A percentile compares a stretch with the other conserved stretches of the same genome.
Conservation (phyloP, 2,888 invertebrate species). For the Torymus texanus region DNA sequence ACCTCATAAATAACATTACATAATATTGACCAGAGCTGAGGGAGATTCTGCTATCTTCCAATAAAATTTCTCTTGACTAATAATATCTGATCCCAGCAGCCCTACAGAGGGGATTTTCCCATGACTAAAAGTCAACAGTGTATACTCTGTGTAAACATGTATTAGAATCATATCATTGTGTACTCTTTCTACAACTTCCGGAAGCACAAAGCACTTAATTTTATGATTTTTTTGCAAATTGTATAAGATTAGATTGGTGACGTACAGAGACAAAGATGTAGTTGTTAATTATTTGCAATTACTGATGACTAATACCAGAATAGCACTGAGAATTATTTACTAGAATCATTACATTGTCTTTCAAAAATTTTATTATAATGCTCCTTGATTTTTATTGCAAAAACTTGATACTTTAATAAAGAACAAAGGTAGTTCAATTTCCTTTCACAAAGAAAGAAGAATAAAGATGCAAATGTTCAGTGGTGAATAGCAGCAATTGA, state of each 20-base stretch:
- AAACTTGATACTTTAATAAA: background rate
- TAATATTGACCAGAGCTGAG: constrained; percentile 27
- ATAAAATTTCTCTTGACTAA: constrained; percentile 11
- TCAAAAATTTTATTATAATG: too few relatives aligned
- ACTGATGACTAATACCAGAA: too few relatives aligned
- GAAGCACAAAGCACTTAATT: too few relatives aligned
- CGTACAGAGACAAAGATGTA: background rate
- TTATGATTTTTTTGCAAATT: too few relatives aligned
- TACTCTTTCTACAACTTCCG: background rate
- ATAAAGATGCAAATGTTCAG: constrained; percentile 28
- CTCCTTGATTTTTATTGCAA: too few relatives aligned
- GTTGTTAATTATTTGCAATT: background rate
- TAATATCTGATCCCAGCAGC: constrained; percentile 29
- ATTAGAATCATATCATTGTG: constrained; percentile 8
- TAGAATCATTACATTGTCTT: too few relatives aligned
- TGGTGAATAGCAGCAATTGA: constrained; percentile 48
- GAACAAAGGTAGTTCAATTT: constrained; percentile 34
- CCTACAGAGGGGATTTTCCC: constrained; percentile 13
- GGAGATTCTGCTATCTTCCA: constrained; percentile 14
- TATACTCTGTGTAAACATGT: constrained; percentile 22
- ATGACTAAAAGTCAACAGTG: constrained; percentile 23
- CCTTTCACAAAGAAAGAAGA: constrained; percentile 30
- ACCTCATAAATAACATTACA: constrained; percentile 32
- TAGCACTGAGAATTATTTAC: too few relatives aligned
- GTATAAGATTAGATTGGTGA: background rate